These are phyloP conservation scores for Heterochromis multidens DNA, from an alignment of 2,113 vertebrate genomes.

Conservation along the genomic window DNA sequence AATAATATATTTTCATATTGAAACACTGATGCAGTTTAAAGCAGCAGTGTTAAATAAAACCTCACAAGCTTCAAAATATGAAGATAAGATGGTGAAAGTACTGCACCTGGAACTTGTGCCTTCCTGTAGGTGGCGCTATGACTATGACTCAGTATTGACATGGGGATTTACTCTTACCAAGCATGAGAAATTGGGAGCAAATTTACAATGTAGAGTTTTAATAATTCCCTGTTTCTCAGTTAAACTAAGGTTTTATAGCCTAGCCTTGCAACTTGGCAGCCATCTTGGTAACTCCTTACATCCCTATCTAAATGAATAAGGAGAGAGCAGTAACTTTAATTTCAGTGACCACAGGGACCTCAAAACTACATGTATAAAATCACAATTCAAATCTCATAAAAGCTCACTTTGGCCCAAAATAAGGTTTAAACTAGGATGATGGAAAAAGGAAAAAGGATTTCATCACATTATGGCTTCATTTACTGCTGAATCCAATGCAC, in stretches of 20 bases:
- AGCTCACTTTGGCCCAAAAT: too few species aligned
- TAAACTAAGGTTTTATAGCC: too few species aligned
- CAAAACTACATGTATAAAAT: neutral
- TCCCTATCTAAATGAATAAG: too few species aligned
- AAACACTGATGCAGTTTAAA: neutral
- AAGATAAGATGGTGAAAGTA: neutral
- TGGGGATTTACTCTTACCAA: neutral
- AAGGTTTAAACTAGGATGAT: too few species aligned
- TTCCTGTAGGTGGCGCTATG: neutral
- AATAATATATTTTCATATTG: neutral
- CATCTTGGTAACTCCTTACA: neutral
- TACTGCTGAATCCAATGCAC: too few species aligned
- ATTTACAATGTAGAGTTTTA: too few species aligned
- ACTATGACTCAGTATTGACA: neutral
- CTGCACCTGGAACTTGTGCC: neutral
- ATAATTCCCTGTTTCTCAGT: too few species aligned
- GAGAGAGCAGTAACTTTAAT: neutral
- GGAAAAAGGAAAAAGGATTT: too few species aligned
- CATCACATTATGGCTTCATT: too few species aligned
- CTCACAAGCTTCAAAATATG: neutral
- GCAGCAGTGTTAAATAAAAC: neutral
- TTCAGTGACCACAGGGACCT: neutral
- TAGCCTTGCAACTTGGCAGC: neutral
- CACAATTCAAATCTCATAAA: neutral
- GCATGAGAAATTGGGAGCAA: too few species aligned